Evolutionary conservation across 2,797 vertebrate species (phyloP).

Genomic region (Neosalanx taihuensis): DNA sequence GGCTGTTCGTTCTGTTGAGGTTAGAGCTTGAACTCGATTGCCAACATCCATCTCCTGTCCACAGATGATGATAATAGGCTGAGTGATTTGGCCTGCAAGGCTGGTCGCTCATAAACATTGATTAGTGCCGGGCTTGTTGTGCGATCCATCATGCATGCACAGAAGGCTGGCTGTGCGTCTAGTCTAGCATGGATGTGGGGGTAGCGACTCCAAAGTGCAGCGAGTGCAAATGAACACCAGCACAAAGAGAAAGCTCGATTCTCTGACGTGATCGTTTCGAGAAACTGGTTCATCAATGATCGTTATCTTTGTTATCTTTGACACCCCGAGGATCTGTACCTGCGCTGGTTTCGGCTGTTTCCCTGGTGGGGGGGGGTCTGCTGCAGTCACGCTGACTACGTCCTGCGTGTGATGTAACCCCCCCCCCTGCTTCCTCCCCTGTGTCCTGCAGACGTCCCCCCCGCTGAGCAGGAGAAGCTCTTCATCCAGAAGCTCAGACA

Average conservation of each 20-base stretch:
- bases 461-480: slow-evolving; percentile 96
- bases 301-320: slow-evolving; percentile 5
- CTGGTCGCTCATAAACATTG: neutral
- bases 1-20: neutral
- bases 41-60: slow-evolving; percentile 1
- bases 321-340: no score
- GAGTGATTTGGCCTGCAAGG: neutral
- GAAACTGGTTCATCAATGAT: neutral
- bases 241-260: no score
- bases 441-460: slow-evolving; percentile 83
- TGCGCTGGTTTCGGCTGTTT: no score
- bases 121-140: slow-evolving; percentile 16
- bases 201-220: neutral
- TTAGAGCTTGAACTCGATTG: neutral
- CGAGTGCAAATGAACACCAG: slow-evolving; percentile 1
- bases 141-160: slow-evolving; percentile 7
- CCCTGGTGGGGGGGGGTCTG: no score
- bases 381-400: neutral
- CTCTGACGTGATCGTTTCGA: no score
- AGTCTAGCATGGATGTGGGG: neutral
- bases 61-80: neutral
- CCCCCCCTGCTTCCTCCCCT: neutral
- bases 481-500: slow-evolving; percentile 98
- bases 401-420: no score
- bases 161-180: neutral